Evolutionary conservation across 1,140 invertebrate species (phyloP).

Genomic region (Adelges cooleyi): DNA sequence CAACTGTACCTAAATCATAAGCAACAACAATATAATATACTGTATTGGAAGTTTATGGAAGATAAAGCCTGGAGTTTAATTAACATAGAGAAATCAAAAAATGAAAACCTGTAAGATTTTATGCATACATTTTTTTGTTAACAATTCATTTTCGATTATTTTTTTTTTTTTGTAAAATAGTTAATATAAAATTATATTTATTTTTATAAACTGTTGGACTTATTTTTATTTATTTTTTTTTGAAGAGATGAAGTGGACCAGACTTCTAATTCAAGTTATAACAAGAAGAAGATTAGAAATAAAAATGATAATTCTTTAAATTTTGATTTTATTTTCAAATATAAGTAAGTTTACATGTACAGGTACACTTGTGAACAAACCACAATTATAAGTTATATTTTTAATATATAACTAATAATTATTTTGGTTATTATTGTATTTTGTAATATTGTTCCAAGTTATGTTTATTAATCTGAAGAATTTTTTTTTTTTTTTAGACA

Average conservation of each 20-base stretch:
- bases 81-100: not conserved
- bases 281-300: too few species aligned
- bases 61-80: not conserved
- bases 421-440: not conserved
- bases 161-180: not conserved
- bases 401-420: not conserved
- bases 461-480: not conserved
- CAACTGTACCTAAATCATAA: not conserved
- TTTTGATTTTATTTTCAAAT: too few species aligned
- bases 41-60: conserved; percentile 11
- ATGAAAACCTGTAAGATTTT: not conserved
- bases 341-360: too few species aligned
- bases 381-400: not conserved
- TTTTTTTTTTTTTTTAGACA: not conserved
- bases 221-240: too few species aligned
- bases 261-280: too few species aligned
- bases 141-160: not conserved
- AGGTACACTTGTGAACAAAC: too few species aligned
- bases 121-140: not conserved
- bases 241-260: too few species aligned
- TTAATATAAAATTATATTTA: not conserved
- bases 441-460: not conserved
- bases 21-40: not conserved
- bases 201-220: not conserved
- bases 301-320: too few species aligned